These are phyloP conservation scores for Pelecanus crispus DNA, from an alignment of 2,113 vertebrate genomes.

Conservation along the genomic window DNA sequence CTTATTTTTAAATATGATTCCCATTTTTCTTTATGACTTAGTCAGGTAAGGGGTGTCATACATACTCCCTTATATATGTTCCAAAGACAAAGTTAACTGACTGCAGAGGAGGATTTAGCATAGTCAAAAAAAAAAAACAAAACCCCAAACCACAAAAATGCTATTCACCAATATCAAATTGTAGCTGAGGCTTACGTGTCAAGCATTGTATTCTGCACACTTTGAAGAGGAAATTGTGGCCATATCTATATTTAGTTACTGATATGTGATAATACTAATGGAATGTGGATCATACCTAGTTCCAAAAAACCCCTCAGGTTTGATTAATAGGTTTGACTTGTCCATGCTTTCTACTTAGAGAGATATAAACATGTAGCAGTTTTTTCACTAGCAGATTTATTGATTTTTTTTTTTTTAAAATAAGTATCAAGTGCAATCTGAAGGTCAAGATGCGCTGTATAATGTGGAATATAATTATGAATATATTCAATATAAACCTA, in stretches of 20 bases:
- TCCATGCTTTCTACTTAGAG: not conserved
- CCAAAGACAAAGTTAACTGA: not conserved
- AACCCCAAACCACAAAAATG: not conserved
- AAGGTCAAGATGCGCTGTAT: not conserved
- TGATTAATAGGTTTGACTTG: not conserved
- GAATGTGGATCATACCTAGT: not conserved
- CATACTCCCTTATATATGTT: not conserved
- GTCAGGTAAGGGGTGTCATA: not conserved
- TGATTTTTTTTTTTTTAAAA: not conserved
- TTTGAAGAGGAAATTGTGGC: not conserved
- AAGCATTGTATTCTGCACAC: not conserved
- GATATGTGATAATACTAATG: not conserved
- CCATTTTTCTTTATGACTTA: not conserved
- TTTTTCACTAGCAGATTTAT: not conserved
- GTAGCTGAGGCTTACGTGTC: not conserved
- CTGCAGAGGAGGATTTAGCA: not conserved
- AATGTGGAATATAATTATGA: not conserved
- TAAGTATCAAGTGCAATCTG: not conserved
- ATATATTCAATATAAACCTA: not conserved
- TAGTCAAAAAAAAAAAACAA: not conserved
- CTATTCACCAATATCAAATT: not conserved
- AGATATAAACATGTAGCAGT: not conserved
- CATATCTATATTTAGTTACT: not conserved
- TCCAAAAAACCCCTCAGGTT: fast-evolving
- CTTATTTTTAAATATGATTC: not conserved